Evolutionary conservation across 2,888 invertebrate species (phyloP), one percentile per base, ranked within the genome.

Genomic region (Plebejus anna): DNA sequence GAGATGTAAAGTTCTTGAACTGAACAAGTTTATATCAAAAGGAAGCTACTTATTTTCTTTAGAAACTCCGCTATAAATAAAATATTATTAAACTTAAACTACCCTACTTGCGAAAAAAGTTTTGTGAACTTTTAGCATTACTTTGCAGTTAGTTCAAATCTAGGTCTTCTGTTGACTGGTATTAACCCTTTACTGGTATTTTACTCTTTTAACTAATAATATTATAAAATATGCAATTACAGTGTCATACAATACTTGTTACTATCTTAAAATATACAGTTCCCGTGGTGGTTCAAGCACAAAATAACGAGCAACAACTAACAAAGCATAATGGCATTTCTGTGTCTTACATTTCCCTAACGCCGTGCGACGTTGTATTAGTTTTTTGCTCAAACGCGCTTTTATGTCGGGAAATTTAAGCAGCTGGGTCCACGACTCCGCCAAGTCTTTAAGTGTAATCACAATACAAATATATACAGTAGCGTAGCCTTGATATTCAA

Each of bases 1-100:
- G 66, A 66, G 32, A 66, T 36, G 66, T 66, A 66, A 66, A 66
- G 32, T 16, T 66, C 66, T 66, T 66, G 66, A 66, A 66, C 66
- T 66, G 36, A 66, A 66, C 11, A 66, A 66, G 66, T 36, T 66
- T 32, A 36, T 66, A 36, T 66, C 66, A 66, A 66, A 66, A 66
- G 66, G 4, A 13, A 66, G 32, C 66, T 66, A 66, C 66, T 66
- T 36, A 66, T 32, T 36, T 66, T 66, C 36, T 13, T 66, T 36
- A 4, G 4, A 66, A 66, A 66, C 32, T 66, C 32, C 11, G 32
- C 1, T 66, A 13, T 66, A 66, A 66, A 66, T 66, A 32, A 36
- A 66, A 36, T 66, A 66, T 36, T 4, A 66, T 36, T 4, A 66
- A 66, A 66, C 66, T 13, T 6, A 13, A 11, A 16, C 32, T 5